A percentile compares a stretch with the other conserved stretches of the same genome.
Conservation (phyloP, 2,113 vertebrate species). For the Salvelinus namaycush region DNA sequence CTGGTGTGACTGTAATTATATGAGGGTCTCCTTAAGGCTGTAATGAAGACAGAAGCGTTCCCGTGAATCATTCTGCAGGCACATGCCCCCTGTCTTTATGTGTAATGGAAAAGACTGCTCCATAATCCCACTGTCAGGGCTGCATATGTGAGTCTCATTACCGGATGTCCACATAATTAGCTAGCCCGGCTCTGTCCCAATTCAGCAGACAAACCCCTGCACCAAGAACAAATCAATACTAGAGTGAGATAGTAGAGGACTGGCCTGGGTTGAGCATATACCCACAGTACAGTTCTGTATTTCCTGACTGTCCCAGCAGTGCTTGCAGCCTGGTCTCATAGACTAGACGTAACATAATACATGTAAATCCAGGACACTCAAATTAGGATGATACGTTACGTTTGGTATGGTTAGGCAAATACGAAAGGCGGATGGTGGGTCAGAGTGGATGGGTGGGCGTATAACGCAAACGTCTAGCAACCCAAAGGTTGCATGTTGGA, state of each 20-base stretch:
- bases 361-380: no score
- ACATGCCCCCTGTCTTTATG: conserved; percentile 1
- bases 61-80: conserved; percentile 2
- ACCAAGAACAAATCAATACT: conserved; percentile 24
- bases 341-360: no score
- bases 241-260: neutral
- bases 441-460: no score
- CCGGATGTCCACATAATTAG: conserved; percentile 8
- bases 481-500: no score
- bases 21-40: neutral
- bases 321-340: neutral
- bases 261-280: no score
- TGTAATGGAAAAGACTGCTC: neutral
- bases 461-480: no score
- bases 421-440: no score
- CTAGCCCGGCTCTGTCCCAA: conserved; percentile 9
- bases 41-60: conserved; percentile 9
- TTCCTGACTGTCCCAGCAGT: neutral
- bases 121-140: no score
- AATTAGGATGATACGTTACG: no score
- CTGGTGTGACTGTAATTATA: conserved; percentile 17
- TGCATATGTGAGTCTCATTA: conserved; percentile 25
- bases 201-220: conserved; percentile 13
- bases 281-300: neutral
- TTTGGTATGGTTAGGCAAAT: no score